Conservation (phyloP, 2,888 invertebrate species). For the Zelleria hepariella region DNA sequence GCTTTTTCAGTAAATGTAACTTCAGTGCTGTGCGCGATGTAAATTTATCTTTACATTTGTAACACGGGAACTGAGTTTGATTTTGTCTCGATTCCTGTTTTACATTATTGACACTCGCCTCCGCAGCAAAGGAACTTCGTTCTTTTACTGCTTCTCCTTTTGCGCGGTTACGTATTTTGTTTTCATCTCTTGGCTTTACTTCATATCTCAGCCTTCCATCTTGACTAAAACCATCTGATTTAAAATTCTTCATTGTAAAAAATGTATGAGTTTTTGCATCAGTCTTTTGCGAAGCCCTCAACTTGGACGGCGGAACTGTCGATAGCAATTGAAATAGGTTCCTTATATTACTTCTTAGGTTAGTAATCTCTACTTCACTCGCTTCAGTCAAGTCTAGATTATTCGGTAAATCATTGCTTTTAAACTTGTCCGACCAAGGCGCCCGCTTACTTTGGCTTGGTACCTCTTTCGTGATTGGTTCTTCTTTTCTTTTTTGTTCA, state of each 20-base stretch:
- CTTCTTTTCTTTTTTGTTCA: background rate
- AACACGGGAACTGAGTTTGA: background rate
- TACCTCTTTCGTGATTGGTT: background rate
- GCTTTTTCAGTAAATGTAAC: background rate
- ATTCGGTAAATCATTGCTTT: background rate
- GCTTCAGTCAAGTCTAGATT: background rate
- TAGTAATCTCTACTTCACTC: background rate
- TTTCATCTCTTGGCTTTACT: background rate
- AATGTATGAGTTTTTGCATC: background rate
- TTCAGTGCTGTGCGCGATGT: background rate
- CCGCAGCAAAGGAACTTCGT: background rate
- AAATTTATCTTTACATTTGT: background rate
- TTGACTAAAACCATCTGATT: background rate
- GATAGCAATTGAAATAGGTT: constrained; percentile 1
- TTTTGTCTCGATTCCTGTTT: background rate
- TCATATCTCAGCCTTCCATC: background rate
- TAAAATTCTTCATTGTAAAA: background rate
- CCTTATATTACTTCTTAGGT: constrained; percentile 2
- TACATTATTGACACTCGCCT: background rate
- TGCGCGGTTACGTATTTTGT: background rate
- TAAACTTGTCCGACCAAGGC: background rate
- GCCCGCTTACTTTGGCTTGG: background rate
- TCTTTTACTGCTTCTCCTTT: background rate
- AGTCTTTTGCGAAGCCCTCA: background rate
- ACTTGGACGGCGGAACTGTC: constrained; percentile 1